Percentiles rank a stretch among this genome's conserved stretches.
These are phyloP conservation scores for Discoglossus pictus DNA, from an alignment of 2,797 vertebrate species.

Conservation along the genomic window DNA sequence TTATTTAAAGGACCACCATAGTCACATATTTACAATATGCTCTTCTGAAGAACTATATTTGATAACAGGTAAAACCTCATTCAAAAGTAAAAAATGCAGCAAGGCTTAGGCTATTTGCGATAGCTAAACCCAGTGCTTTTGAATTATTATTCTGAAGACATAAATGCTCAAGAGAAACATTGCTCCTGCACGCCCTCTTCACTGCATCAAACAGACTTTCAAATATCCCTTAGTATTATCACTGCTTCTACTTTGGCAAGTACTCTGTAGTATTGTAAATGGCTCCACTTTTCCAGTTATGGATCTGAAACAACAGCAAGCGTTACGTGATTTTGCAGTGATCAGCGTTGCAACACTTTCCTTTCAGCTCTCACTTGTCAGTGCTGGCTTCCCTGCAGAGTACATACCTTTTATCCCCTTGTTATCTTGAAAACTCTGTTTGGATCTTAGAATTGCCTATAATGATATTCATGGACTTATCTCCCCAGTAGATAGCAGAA, in stretches of 20 bases:
- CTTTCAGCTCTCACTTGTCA: conserved; percentile 54
- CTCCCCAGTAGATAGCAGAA: conserved; percentile 59
- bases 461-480: conserved; percentile 67
- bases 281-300: conserved; percentile 21
- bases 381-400: conserved; percentile 42
- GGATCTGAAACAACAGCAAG: conserved; percentile 36
- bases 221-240: conserved; percentile 28
- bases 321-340: conserved; percentile 18
- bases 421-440: conserved; percentile 59
- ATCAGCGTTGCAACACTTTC: conserved; percentile 47
- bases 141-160: conserved; percentile 25
- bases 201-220: conserved; percentile 39
- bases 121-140: conserved; percentile 8
- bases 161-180: conserved; percentile 15
- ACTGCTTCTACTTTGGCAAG: conserved; percentile 32
- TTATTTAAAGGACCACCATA: too few relatives aligned
- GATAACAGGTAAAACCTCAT: too few relatives aligned
- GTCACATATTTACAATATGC: too few relatives aligned
- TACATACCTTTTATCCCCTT: conserved; percentile 51
- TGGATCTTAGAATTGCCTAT: conserved; percentile 54
- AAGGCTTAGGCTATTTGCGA: not conserved
- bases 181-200: not conserved
- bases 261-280: conserved; percentile 30
- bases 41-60: too few relatives aligned
- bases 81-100: too few relatives aligned